Evolutionary conservation across 1,140 invertebrate species (phyloP), one percentile per base, ranked within the genome.

Genomic region (Chironomus tepperi): DNA sequence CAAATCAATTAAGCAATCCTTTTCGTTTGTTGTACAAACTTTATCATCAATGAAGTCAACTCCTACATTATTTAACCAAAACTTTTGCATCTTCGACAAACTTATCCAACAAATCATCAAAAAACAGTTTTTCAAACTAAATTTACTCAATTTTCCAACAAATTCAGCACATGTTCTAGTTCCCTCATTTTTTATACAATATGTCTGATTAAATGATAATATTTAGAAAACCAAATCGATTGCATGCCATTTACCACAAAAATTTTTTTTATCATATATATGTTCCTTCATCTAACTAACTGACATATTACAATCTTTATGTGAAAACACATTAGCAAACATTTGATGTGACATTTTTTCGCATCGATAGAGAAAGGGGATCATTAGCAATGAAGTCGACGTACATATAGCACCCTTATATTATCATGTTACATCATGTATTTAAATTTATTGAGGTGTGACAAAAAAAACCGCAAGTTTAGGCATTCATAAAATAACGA

Each of bases 321-420:
- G n/a, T 57, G 47, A 57, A 15, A 15, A n/a, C 12, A 57, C 12
- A 57, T 57, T 57, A 57, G 47, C 47, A 57, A n/a, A 12, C 5
- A 57, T 57, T 57, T 57, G 47, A 57, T 57, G 12, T 57, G 47
- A 57, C 47, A 57, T n/a, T 57, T 57, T 57, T 57, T 10, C 47
- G 47, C 47, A 57, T 57, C 47, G 47, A 10, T 57, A n/a, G 47
- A n/a, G 47, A 57, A 57, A 57, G 47, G 47, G 12, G 3, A 57
- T 57, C 47, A 57, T 57, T 57, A 57, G 12, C 47, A n/a, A 5
- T 5, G n/a, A 15, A n/a, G 47, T 57, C 47, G 24, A 34, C 24
- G 5, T 34, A 34, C 24, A 34, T 5, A 34, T 34, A 34, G 1
- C 24, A 34, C 24, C 24, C 24, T 34, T 34, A 34, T 5, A 34